A percentile compares a stretch with the other conserved stretches of the same genome.
Evolutionary conservation across 2,888 invertebrate genomes (phyloP).

Genomic region (Morpho achilles): DNA sequence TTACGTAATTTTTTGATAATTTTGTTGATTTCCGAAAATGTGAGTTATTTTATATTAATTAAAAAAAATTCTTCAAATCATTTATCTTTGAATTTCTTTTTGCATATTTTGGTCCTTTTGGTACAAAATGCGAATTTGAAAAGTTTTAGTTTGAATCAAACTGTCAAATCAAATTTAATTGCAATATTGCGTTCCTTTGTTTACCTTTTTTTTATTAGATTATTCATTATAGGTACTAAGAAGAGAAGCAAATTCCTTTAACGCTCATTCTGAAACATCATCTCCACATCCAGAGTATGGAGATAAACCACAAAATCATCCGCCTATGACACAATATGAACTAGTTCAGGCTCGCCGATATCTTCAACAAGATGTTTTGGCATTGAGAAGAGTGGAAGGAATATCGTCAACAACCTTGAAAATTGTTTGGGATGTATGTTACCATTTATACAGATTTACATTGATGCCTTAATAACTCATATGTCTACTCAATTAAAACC

Average conservation of each 20-base stretch:
- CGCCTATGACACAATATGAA: constrained; percentile 86
- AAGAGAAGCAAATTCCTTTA: constrained; percentile 69
- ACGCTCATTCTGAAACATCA: constrained; percentile 56
- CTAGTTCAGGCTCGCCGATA: constrained; percentile 87
- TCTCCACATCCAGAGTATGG: constrained; percentile 62
- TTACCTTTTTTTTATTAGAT: too few relatives aligned
- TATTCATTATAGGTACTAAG: constrained; percentile 49
- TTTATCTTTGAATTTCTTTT: too few relatives aligned
- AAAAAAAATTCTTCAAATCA: too few relatives aligned
- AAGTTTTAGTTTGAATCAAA: too few relatives aligned
- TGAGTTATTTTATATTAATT: background rate
- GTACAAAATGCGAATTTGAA: too few relatives aligned
- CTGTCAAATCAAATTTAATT: too few relatives aligned
- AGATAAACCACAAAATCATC: constrained; percentile 76
- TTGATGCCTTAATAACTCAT: too few relatives aligned
- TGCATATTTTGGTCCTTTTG: too few relatives aligned
- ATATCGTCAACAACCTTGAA: constrained; percentile 87
- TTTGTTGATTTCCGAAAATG: background rate
- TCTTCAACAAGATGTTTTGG: constrained; percentile 88
- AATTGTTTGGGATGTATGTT: constrained; percentile 88
- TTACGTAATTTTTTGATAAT: too few relatives aligned
- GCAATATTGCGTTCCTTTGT: too few relatives aligned
- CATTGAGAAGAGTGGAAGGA: constrained; percentile 83
- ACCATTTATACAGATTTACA: too few relatives aligned
- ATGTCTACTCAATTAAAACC: too few relatives aligned